phyloP scores from a whole-genome alignment of 2,797 vertebrate genomes.

The Xiphorhynchus erythropygius region DNA sequence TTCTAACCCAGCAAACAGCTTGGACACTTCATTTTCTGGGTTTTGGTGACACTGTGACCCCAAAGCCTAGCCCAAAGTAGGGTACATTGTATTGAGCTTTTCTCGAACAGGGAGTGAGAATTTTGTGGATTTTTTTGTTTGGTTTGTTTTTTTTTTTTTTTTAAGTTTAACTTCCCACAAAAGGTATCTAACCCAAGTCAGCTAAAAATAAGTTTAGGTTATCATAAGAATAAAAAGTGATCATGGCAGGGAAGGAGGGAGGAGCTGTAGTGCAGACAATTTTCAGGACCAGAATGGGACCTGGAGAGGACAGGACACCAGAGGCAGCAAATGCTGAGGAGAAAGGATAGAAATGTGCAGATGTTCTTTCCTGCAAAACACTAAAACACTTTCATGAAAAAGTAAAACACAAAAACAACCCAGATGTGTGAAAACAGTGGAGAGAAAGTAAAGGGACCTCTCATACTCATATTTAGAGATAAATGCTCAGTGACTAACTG shows the following conservation, averaged over 20 bases:
- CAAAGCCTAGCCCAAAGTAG: background rate
- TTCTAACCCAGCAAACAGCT: background rate
- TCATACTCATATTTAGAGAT: background rate
- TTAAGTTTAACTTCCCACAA: background rate
- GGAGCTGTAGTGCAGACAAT: background rate
- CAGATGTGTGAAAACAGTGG: background rate
- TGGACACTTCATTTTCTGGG: background rate
- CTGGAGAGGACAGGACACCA: background rate
- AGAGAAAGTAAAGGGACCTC: background rate
- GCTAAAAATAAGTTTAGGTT: background rate
- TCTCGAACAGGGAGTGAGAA: background rate
- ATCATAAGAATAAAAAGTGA: background rate
- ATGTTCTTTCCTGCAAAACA: background rate
- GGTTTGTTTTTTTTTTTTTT: background rate
- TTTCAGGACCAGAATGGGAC: background rate
- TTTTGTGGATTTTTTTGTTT: background rate
- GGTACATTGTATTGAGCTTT: background rate
- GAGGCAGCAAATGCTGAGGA: accelerated
- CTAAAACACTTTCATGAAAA: background rate
- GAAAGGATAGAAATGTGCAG: background rate
- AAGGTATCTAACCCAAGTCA: background rate
- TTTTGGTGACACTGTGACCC: background rate
- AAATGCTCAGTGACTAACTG: background rate
- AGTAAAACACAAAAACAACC: background rate
- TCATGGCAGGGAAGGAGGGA: background rate